These are phyloP conservation scores for Tragelaphus scriptus DNA, from an alignment of 2,113 vertebrate species.

Conservation along the genomic window DNA sequence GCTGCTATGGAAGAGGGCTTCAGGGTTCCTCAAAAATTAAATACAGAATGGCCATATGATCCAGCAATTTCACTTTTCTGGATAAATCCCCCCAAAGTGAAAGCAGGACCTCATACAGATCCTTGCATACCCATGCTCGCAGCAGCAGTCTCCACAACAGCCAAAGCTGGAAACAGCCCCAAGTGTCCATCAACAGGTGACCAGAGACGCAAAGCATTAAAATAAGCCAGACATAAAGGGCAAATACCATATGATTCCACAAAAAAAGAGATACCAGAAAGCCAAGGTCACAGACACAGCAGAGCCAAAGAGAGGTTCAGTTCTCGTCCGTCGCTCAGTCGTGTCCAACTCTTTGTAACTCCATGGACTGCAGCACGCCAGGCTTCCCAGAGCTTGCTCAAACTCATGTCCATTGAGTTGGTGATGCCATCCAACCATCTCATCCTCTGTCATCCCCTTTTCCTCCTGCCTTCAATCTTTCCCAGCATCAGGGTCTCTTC, in stretches of 20 bases:
- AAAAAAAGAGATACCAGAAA: background rate
- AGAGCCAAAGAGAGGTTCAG: background rate
- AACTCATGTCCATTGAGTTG: background rate
- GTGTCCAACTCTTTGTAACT: background rate
- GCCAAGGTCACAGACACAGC: background rate
- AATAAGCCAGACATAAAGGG: background rate
- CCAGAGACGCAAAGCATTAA: background rate
- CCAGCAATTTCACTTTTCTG: background rate
- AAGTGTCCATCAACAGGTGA: accelerated
- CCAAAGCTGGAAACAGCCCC: background rate
- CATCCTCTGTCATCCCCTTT: background rate
- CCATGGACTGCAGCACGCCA: background rate
- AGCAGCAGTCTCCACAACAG: accelerated
- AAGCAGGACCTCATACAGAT: background rate
- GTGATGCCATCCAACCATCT: background rate
- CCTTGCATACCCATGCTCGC: accelerated
- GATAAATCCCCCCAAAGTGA: background rate
- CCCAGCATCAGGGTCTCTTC: background rate
- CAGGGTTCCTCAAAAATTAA: background rate
- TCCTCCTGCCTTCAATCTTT: background rate
- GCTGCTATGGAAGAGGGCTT: background rate
- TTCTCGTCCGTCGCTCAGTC: background rate
- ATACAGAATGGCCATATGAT: accelerated
- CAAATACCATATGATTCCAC: accelerated
- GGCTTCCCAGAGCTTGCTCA: background rate